Evolutionary conservation across 2,888 invertebrate genomes (phyloP).

Genomic region (Mongoloraphidia duomilia): DNA sequence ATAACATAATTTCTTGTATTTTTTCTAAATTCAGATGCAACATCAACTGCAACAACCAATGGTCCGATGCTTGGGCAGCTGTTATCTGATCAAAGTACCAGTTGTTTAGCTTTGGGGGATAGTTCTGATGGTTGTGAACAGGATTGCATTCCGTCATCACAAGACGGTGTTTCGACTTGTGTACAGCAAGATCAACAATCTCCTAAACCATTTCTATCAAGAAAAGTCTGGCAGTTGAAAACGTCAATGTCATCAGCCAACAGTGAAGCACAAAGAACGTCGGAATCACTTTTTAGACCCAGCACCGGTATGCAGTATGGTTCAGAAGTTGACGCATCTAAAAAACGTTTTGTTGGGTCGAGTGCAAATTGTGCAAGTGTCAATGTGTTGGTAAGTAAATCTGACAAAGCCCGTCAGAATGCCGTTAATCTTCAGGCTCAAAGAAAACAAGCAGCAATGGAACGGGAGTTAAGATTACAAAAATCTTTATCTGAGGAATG

Average conservation of each 20-base stretch:
- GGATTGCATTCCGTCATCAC: too few species aligned
- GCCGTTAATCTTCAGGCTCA: conserved; percentile 15
- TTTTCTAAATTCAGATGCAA: neutral
- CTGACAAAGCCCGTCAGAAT: neutral
- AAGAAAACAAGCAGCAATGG: conserved; percentile 36
- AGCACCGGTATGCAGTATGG: conserved; percentile 4
- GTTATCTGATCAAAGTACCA: neutral
- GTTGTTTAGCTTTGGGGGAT: too few species aligned
- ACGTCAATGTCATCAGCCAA: neutral
- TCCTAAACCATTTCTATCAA: too few species aligned
- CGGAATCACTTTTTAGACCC: neutral
- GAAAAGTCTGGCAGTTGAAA: too few species aligned
- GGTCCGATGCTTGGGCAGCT: conserved; percentile 25
- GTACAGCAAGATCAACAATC: too few species aligned
- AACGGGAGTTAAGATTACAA: conserved; percentile 41
- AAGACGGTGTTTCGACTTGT: too few species aligned
- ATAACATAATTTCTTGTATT: too few species aligned
- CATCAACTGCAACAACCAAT: conserved; percentile 28
- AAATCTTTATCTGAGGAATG: conserved; percentile 66
- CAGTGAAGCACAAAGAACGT: neutral
- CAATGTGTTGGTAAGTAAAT: neutral
- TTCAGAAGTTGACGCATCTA: neutral
- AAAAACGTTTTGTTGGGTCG: neutral
- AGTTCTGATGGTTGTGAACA: too few species aligned
- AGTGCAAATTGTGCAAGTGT: too few species aligned